These are phyloP conservation scores for Caenorhabditis zanzibari DNA, from an alignment of 2,888 invertebrate species.

Conservation along the genomic window DNA sequence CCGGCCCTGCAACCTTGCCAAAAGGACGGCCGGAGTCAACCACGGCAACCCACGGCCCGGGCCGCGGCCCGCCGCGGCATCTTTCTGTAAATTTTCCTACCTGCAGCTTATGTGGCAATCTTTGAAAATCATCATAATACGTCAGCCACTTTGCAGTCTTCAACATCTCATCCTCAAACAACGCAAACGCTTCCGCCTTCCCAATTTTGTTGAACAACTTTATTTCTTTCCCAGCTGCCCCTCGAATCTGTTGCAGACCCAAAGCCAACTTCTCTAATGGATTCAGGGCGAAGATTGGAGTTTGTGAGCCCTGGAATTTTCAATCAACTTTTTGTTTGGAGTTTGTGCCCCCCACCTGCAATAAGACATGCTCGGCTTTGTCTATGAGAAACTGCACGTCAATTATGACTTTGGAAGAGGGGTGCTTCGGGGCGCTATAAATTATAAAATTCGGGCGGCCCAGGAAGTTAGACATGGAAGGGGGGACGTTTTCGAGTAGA, in stretches of 20 bases:
- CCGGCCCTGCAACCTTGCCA: too few relatives aligned
- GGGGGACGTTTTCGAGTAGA: not conserved
- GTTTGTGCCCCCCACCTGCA: not conserved
- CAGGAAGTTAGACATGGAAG: constrained; percentile 29
- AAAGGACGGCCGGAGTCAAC: too few relatives aligned
- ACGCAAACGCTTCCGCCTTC: constrained; percentile 3
- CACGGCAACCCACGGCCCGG: too few relatives aligned
- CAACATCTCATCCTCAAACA: constrained; percentile 48
- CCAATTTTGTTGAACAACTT: constrained; percentile 18
- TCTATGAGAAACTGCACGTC: constrained; percentile 33
- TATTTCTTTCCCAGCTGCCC: not conserved
- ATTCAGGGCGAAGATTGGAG: constrained; percentile 3
- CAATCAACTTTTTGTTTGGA: not conserved
- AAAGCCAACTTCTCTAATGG: constrained; percentile 26
- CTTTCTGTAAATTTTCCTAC: too few relatives aligned
- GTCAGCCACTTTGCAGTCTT: constrained; percentile 59
- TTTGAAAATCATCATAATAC: constrained; percentile 58
- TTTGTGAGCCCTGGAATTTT: constrained; percentile 10
- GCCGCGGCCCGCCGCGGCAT: too few relatives aligned
- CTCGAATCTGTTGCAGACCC: constrained; percentile 17
- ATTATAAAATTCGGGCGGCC: constrained; percentile 37
- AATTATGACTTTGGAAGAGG: constrained; percentile 7
- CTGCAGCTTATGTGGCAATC: constrained; percentile 48
- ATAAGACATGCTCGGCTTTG: not conserved
- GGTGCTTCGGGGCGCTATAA: constrained; percentile 4